phyloP scores from a whole-genome alignment of 2,113 vertebrate genomes.

The Pleuronectes platessa region DNA sequence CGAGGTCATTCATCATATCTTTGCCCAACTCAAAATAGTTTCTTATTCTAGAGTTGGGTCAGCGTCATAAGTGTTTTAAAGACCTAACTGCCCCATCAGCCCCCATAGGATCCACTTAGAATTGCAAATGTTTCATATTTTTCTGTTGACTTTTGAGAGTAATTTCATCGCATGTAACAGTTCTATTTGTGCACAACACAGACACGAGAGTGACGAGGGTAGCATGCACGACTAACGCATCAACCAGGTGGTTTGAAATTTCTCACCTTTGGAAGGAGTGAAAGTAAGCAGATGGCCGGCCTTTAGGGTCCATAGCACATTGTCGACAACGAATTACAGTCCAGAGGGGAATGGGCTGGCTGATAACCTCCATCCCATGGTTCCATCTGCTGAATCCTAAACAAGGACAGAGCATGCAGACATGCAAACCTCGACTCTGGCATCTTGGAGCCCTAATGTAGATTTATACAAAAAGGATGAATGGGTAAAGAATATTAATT shows the following conservation, averaged over 20 bases:
- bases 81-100: neutral
- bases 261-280: constrained; percentile 81
- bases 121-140: neutral
- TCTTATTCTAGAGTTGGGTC: neutral
- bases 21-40: neutral
- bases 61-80: too few relatives aligned
- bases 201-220: constrained; percentile 14
- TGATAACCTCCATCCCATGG: constrained; percentile 82
- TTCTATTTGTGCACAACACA: constrained; percentile 7
- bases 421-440: constrained; percentile 65
- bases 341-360: constrained; percentile 82
- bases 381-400: constrained; percentile 86
- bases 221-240: constrained; percentile 50
- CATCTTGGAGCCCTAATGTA: constrained; percentile 53
- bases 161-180: neutral
- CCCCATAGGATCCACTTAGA: neutral
- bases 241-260: constrained; percentile 78
- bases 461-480: constrained; percentile 45
- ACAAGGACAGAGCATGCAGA: constrained; percentile 76
- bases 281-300: constrained; percentile 83
- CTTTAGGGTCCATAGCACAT: constrained; percentile 84
- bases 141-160: neutral
- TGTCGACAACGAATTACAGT: constrained; percentile 83
- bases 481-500: constrained; percentile 8
- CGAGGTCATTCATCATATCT: neutral